Evolutionary conservation across 2,888 invertebrate genomes (phyloP), one percentile per base, ranked within the genome.

Genomic region (Euzophera pinguis): DNA sequence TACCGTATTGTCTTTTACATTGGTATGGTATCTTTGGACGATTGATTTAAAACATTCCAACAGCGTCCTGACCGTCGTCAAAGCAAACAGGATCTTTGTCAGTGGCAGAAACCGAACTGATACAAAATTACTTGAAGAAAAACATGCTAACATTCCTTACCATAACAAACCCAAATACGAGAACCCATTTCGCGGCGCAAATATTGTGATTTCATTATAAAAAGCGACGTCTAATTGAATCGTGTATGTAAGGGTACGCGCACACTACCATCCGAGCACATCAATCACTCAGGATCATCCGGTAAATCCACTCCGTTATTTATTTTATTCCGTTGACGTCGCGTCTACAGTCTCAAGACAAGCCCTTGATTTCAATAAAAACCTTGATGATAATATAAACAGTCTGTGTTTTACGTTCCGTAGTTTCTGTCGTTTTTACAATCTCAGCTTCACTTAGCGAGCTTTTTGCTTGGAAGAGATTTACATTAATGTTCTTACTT

Each of bases 301-400:
- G 10, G 45, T 3, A 7, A 32, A 45, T 32, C 45, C 45, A 45
- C 45, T 45, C 14, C 10, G 45, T 32, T 45, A 45, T 45, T 45
- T 45, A 45, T 45, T 45, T 32, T 45, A 45, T 16, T 45, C 45
- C 8, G 32, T 4, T 13, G 13, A 32, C 45, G 45, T 45, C 43
- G 8, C 42, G 13, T 38, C 37, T 38, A 38, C 12, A 13, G 37
- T 38, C 39, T 39, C 39, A 10, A 13, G 39, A 39, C 39, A 39
- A 39, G 39, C 39, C 39, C 22, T 42, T 43, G 32, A 14, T 32
- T 45, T 45, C 45, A 32, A 45, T 45, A 45, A 45, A 39, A 45
- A 45, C n/a, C 45, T 45, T 45, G 45, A 45, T 32, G 45, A 45
- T 32, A 45, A 45, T 45, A 45, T 45, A 45, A 45, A 45, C 45